Evolutionary conservation across 1,140 invertebrate species (phyloP), one percentile per base, ranked within the genome.

Genomic region (Artemia franciscana): DNA sequence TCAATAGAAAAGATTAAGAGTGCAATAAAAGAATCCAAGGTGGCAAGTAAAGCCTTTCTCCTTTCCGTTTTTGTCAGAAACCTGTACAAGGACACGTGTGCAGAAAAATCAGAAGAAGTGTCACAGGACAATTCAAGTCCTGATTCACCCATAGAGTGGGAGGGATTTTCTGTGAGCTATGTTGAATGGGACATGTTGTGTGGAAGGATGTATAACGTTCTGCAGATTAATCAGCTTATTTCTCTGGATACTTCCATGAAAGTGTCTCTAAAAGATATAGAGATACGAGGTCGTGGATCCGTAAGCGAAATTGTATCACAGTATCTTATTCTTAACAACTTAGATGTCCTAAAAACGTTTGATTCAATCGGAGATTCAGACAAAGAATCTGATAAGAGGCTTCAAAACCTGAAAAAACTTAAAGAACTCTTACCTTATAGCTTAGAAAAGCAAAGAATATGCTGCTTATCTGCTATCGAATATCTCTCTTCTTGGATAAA

Each of bases 171-270:
- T 15, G 80, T 84, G 64, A 89, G 93, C 70, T 80, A 83, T 66
- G 84, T 87, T 62, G 80, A 85, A 69, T 93, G 91, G 84, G 84
- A 84, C 23, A 71, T 90, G 26, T 73, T 93, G 5, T 84, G 88
- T 23, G 85, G 84, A 63, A 91, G 91, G 75, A 76, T 94, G 62
- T 90, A 94, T 71, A 89, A 93, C 73, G 79, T 92, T 30, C 80
- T 87, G 4, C 77, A 51, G 12, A 12, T 51, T 18, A 12, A 51
- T 18, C 1, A 18, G 21, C 3, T 51, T 12, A 51, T 51, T 18
- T 15, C 12, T 15, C 12, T 15, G 2, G 21, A 51, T 2, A 12
- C 39, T 12, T 2, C 12, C 21, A 12, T 51, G 1, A 18, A 12
- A 18, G 39, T 51, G 39, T 51, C 39, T 51, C 21, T 51, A 12